phyloP scores from a whole-genome alignment of 2,797 vertebrate species.

The Gymnothorax reevesii region DNA sequence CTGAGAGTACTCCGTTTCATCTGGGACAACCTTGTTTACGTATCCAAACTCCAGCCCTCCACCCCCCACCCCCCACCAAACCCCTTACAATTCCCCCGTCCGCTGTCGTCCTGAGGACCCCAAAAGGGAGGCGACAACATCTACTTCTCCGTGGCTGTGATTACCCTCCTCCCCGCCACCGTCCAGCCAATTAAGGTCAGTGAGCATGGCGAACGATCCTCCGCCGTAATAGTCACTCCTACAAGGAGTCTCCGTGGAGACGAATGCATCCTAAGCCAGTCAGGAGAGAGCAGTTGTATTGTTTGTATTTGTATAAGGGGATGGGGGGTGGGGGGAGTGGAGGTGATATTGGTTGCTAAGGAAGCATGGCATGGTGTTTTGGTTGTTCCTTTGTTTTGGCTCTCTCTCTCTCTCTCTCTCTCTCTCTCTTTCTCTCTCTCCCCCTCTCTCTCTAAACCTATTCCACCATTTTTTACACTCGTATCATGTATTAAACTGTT shows the following conservation, averaged over 20 bases:
- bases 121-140: neutral
- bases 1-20: neutral
- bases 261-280: neutral
- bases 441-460: neutral
- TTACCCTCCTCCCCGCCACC: neutral
- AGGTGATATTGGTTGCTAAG: neutral
- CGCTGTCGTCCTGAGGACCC: neutral
- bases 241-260: neutral
- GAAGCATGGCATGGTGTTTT: neutral
- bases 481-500: neutral
- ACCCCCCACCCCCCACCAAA: neutral
- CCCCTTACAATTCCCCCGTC: too few relatives aligned
- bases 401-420: neutral
- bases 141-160: neutral
- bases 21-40: neutral
- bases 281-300: neutral
- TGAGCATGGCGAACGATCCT: neutral
- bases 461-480: neutral
- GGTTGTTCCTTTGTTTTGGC: neutral
- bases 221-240: neutral
- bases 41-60: neutral
- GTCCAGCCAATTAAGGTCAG: slow-evolving; percentile 14
- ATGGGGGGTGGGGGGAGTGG: neutral
- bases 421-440: too few relatives aligned
- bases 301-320: neutral